Evolutionary conservation across 2,888 invertebrate species (phyloP).

Genomic region (Chrysodeixis includens): DNA sequence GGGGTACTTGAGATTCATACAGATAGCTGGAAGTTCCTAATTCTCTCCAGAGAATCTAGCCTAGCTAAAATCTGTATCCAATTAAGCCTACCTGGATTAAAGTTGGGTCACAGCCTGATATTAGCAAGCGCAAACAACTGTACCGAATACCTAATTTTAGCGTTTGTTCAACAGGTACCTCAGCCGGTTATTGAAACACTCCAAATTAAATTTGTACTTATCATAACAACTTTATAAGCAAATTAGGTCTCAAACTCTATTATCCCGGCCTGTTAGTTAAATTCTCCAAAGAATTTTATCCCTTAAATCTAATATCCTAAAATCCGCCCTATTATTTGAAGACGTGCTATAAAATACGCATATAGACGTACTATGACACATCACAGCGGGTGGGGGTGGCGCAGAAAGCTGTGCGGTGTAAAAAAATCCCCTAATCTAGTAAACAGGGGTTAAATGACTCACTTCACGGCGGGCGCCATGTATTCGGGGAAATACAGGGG

Average conservation of each 20-base stretch:
- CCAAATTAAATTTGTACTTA: constrained; percentile 28
- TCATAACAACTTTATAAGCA: constrained; percentile 16
- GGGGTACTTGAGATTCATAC: not conserved
- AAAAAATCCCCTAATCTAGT: constrained; percentile 88
- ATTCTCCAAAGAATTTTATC: constrained; percentile 44
- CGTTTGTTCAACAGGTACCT: constrained; percentile 46
- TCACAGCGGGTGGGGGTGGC: constrained; percentile 70
- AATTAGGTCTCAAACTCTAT: constrained; percentile 26
- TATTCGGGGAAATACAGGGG: constrained; percentile 81
- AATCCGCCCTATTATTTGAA: constrained; percentile 73
- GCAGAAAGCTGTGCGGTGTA: constrained; percentile 83
- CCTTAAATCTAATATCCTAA: constrained; percentile 63
- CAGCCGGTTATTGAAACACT: constrained; percentile 33
- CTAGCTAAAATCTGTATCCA: constrained; percentile 29
- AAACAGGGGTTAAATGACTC: constrained; percentile 89
- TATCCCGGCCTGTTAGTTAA: constrained; percentile 30
- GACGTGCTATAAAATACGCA: constrained; percentile 73
- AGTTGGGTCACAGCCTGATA: constrained; percentile 30
- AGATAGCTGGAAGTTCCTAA: constrained; percentile 6
- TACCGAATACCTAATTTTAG: constrained; percentile 36
- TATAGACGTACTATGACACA: constrained; percentile 77
- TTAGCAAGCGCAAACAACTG: constrained; percentile 40
- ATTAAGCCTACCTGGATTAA: constrained; percentile 42
- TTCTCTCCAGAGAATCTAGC: constrained; percentile 25
- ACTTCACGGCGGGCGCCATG: constrained; percentile 83